Conservation (phyloP, 2,888 invertebrate genomes). For the Danaus chrysippus region DNA sequence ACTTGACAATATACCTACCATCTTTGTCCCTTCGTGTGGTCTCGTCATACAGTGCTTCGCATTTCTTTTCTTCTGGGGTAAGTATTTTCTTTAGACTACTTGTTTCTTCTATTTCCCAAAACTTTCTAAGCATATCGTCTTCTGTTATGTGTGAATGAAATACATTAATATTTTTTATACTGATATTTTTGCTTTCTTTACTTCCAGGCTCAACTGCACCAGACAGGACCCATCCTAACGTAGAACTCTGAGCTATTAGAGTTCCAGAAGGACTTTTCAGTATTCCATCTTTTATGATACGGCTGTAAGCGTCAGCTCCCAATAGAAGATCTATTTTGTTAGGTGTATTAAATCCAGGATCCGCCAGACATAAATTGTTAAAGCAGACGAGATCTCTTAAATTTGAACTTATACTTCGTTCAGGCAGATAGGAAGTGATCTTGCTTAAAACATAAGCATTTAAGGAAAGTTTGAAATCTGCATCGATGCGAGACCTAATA, state of each 20-base stretch:
- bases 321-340: constrained; percentile 32
- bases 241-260: constrained; percentile 30
- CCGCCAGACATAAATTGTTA: constrained; percentile 20
- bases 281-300: constrained; percentile 30
- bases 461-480: neutral
- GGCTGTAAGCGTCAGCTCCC: constrained; percentile 34
- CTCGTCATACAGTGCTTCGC: constrained; percentile 4
- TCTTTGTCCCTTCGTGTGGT: constrained; percentile 17
- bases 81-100: neutral
- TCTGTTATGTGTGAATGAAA: constrained; percentile 31
- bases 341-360: constrained; percentile 27
- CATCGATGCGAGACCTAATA: constrained; percentile 9
- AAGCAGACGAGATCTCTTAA: constrained; percentile 3
- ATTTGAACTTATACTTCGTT: neutral
- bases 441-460: constrained; percentile 14
- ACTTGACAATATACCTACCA: constrained; percentile 22
- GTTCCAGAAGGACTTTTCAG: constrained; percentile 24
- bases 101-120: constrained; percentile 25
- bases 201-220: constrained; percentile 20
- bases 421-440: constrained; percentile 10
- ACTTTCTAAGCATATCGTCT: constrained; percentile 28
- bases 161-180: constrained; percentile 30
- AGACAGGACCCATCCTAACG: constrained; percentile 36
- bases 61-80: constrained; percentile 4
- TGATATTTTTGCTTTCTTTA: neutral